Evolutionary conservation across 37 sponge, comb jelly and placozoan genomes (phyloP).

Genomic region (Chondrosia reniformis): DNA sequence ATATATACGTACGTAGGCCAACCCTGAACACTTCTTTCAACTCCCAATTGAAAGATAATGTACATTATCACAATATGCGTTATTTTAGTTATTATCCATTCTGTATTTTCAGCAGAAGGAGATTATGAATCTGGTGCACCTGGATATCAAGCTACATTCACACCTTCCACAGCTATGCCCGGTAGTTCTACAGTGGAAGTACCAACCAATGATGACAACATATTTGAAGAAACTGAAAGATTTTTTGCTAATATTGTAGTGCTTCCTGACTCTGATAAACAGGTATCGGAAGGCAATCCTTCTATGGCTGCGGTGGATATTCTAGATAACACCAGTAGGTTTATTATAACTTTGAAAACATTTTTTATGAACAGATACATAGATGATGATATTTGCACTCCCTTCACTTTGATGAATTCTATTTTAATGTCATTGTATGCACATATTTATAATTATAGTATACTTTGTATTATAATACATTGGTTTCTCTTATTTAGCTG

Average conservation of each 20-base stretch:
- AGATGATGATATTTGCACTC: too few relatives aligned
- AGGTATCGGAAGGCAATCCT: not conserved
- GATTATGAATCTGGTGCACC: too few relatives aligned
- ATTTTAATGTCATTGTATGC: not conserved
- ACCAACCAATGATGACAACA: not conserved
- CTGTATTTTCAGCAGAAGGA: too few relatives aligned
- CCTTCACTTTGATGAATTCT: too few relatives aligned
- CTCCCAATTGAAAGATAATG: too few relatives aligned
- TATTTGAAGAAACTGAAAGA: not conserved
- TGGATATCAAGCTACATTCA: not conserved
- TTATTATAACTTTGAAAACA: not conserved
- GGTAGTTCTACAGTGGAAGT: not conserved
- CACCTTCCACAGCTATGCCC: not conserved
- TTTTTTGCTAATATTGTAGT: not conserved
- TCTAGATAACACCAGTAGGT: conserved; percentile 2
- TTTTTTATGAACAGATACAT: too few relatives aligned
- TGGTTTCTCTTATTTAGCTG: not conserved
- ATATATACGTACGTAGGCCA: too few relatives aligned
- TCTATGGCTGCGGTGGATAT: not conserved
- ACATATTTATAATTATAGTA: not conserved
- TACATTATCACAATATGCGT: too few relatives aligned
- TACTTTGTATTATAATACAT: not conserved
- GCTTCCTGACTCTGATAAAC: not conserved
- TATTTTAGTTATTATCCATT: too few relatives aligned
- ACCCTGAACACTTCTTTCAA: too few relatives aligned